Conservation (phyloP, 2,113 vertebrate genomes). For the Mobula birostris region DNA sequence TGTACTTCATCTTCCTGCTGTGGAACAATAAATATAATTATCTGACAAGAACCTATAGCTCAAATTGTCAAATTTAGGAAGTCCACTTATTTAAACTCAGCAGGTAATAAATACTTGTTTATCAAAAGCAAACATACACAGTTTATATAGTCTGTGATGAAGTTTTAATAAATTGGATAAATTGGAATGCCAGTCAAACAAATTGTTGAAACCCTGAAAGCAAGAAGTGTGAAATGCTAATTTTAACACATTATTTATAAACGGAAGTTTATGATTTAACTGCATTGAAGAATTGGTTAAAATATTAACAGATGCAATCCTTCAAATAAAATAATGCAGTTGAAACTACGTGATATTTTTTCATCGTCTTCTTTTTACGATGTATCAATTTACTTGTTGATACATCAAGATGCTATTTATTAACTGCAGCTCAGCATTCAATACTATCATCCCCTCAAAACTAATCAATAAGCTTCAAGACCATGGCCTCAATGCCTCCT, state of each 20-base stretch:
- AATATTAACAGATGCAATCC: neutral
- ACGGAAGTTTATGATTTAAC: slow-evolving; percentile 18
- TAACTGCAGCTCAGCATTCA: too few relatives aligned
- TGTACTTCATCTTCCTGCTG: neutral
- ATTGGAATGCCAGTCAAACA: neutral
- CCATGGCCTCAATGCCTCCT: too few relatives aligned
- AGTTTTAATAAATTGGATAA: neutral
- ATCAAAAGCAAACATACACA: neutral
- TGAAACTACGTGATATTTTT: neutral
- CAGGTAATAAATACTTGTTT: neutral
- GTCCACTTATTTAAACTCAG: neutral
- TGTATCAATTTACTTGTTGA: too few relatives aligned
- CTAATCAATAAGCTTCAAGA: too few relatives aligned
- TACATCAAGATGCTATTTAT: too few relatives aligned
- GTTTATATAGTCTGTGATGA: neutral
- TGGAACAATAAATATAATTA: neutral
- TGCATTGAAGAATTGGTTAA: neutral
- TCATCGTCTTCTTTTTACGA: too few relatives aligned
- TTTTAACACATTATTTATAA: neutral
- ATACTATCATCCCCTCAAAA: too few relatives aligned
- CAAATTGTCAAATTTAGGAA: neutral
- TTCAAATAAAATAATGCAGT: neutral
- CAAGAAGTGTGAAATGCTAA: neutral
- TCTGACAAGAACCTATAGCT: neutral
- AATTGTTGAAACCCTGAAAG: neutral